Percentiles rank a stretch among this genome's conserved stretches.
Conservation (phyloP, 1,140 invertebrate genomes). For the Grapholita molesta region DNA sequence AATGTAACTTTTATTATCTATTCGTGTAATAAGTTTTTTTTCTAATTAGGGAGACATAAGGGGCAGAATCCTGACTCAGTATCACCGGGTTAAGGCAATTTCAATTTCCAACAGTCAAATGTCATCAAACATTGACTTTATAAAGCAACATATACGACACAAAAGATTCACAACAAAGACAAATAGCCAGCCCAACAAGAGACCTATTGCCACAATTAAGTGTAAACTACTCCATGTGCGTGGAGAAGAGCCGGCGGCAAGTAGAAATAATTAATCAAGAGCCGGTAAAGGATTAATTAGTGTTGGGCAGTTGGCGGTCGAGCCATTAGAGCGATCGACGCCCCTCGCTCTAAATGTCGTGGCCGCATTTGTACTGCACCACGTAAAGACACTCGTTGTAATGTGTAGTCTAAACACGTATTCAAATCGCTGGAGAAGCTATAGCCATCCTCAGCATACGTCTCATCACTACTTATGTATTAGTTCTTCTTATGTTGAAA, state of each 20-base stretch:
- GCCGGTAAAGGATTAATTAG: conserved; percentile 76
- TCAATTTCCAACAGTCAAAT: not conserved
- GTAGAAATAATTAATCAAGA: conserved; percentile 77
- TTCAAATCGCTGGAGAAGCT: too few species aligned
- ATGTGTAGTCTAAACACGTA: conserved; percentile 9
- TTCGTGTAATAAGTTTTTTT: too few species aligned
- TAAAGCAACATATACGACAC: not conserved
- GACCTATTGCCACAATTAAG: conserved; percentile 37
- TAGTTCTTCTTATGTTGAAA: too few species aligned
- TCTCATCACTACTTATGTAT: too few species aligned
- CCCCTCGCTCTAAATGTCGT: conserved; percentile 64
- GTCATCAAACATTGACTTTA: not conserved
- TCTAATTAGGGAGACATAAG: too few species aligned
- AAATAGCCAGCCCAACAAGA: not conserved
- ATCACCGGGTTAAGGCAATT: too few species aligned
- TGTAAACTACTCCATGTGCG: conserved; percentile 64
- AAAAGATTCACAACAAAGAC: conserved; percentile 2
- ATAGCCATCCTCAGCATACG: too few species aligned
- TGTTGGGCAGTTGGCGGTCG: conserved; percentile 74
- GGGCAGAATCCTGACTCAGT: too few species aligned
- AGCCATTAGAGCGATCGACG: conserved; percentile 72
- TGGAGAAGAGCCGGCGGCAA: conserved; percentile 44
- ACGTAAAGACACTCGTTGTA: conserved; percentile 30
- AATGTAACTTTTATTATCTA: too few species aligned
- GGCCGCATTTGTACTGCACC: conserved; percentile 67